These are phyloP conservation scores for Ardeotis arabs DNA, from an alignment of 2,113 vertebrate species.

Conservation along the genomic window DNA sequence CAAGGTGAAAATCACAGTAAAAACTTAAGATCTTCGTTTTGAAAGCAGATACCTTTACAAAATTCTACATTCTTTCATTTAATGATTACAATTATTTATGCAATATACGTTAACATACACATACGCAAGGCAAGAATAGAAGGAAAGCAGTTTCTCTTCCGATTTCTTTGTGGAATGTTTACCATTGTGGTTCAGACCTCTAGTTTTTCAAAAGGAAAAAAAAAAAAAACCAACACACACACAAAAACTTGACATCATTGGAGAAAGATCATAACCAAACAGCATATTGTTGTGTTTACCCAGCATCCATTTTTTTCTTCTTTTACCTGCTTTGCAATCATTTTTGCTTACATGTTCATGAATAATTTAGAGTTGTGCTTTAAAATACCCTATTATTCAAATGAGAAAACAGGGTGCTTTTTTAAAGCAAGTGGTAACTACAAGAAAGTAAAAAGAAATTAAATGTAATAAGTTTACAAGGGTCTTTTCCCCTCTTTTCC, in stretches of 20 bases:
- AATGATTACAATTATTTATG: background rate
- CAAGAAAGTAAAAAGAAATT: background rate
- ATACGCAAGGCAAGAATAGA: background rate
- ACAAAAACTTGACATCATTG: background rate
- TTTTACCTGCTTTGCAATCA: background rate
- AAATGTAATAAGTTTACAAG: background rate
- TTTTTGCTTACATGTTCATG: background rate
- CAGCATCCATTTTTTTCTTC: background rate
- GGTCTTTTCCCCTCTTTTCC: background rate
- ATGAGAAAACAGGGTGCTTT: background rate
- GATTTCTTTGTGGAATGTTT: background rate
- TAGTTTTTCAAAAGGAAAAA: background rate
- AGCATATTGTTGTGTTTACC: background rate
- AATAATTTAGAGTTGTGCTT: background rate
- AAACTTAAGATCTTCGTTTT: background rate
- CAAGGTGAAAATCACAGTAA: background rate
- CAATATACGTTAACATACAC: background rate
- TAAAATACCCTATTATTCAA: background rate
- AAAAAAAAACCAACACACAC: no score
- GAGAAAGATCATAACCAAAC: background rate
- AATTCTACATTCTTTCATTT: background rate
- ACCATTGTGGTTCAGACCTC: background rate
- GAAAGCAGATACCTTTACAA: background rate
- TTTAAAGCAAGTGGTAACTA: background rate
- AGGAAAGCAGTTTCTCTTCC: background rate